These are phyloP conservation scores for Dolomedes plantarius DNA, from an alignment of 2,888 invertebrate genomes.

Conservation along the genomic window DNA sequence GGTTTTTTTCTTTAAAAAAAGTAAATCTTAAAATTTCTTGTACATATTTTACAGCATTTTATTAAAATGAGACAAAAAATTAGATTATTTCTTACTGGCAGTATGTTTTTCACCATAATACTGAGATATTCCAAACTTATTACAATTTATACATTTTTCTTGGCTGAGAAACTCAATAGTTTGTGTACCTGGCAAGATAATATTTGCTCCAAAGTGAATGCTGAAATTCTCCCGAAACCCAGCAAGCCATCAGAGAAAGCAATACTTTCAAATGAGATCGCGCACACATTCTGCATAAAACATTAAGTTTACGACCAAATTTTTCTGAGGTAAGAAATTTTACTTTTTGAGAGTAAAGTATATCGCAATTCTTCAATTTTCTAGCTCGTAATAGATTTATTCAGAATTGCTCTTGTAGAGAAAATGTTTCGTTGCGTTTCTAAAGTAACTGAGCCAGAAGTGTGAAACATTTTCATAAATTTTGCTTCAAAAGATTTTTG, in stretches of 20 bases:
- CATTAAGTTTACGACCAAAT: slow-evolving; percentile 15
- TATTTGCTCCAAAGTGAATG: neutral
- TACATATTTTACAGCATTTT: no score
- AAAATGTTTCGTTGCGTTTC: neutral
- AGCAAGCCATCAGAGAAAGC: neutral
- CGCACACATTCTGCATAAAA: slow-evolving; percentile 12
- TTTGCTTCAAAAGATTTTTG: neutral
- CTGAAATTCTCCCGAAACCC: neutral
- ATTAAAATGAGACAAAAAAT: no score
- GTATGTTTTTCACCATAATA: no score
- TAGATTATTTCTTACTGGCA: no score
- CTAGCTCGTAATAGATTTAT: neutral
- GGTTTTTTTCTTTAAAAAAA: no score
- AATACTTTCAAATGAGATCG: slow-evolving; percentile 5
- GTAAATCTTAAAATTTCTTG: no score
- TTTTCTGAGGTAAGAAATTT: neutral
- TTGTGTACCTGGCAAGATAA: neutral
- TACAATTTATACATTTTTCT: no score
- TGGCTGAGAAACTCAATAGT: neutral
- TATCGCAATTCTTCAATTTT: slow-evolving; percentile 6
- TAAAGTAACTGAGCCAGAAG: neutral
- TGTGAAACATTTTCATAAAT: neutral
- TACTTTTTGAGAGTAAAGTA: neutral
- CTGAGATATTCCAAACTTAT: no score
- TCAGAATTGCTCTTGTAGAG: neutral